Evolutionary conservation across 92 coral and sea anemone genomes (phyloP).

Genomic region (Umimayanthus kanabou): DNA sequence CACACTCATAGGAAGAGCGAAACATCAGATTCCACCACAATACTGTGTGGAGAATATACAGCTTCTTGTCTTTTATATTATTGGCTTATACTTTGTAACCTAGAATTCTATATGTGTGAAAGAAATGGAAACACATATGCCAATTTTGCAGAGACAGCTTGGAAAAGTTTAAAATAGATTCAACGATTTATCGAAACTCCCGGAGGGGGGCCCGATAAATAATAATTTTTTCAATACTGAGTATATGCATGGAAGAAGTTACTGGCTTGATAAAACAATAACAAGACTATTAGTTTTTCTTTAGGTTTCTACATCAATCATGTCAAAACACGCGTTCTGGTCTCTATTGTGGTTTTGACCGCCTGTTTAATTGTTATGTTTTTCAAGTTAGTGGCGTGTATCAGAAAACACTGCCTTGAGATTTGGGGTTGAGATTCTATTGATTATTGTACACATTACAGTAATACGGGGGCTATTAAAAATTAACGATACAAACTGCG

Average conservation of each 20-base stretch:
- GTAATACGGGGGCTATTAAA: constrained; percentile 21
- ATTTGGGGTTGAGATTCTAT: neutral
- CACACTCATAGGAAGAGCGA: neutral
- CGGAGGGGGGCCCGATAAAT: neutral
- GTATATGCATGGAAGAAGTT: constrained; percentile 8
- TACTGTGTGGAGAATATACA: too few species aligned
- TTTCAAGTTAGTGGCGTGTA: neutral
- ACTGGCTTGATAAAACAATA: neutral
- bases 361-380: constrained; percentile 23
- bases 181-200: constrained; percentile 1
- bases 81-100: too few species aligned
- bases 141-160: neutral
- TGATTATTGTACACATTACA: constrained; percentile 5
- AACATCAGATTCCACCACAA: too few species aligned
- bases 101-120: too few species aligned
- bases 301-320: neutral
- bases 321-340: neutral
- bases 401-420: constrained; percentile 9
- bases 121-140: neutral
- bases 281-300: neutral
- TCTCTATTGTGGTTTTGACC: neutral
- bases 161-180: neutral
- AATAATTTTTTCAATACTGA: neutral
- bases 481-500: constrained; percentile 12
- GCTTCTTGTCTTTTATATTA: neutral